phyloP scores from a whole-genome alignment of 2,888 invertebrate species.

The Lepetodrilus schrolli region DNA sequence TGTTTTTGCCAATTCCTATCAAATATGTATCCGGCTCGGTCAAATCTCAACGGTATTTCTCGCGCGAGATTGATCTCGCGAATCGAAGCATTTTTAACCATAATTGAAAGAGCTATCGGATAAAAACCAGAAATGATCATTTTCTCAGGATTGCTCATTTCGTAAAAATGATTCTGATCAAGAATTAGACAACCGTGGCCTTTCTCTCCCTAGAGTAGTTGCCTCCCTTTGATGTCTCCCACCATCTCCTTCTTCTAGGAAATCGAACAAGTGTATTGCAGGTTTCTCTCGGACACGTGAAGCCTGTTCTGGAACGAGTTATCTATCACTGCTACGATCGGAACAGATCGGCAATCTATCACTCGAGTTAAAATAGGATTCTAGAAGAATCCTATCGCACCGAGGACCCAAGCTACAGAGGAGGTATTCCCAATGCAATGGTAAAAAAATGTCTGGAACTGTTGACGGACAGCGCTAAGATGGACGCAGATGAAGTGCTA shows the following conservation, averaged over 20 bases:
- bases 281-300: not conserved
- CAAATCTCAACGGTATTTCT: slow-evolving; percentile 18
- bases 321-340: slow-evolving; percentile 2
- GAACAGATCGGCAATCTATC: slow-evolving; percentile 27
- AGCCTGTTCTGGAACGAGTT: slow-evolving; percentile 3
- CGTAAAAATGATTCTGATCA: slow-evolving; percentile 26
- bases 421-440: not conserved
- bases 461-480: not conserved
- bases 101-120: slow-evolving; percentile 25
- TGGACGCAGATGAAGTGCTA: not conserved
- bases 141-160: slow-evolving; percentile 25
- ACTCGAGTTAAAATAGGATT: slow-evolving; percentile 24
- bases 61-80: not conserved
- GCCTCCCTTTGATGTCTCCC: not conserved
- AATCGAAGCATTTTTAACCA: slow-evolving; percentile 18
- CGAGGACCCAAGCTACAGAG: not conserved
- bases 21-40: slow-evolving; percentile 24
- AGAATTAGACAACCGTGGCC: slow-evolving; percentile 22
- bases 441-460: not conserved
- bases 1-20: slow-evolving; percentile 20
- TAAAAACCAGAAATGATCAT: slow-evolving; percentile 19
- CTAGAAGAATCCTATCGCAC: not conserved
- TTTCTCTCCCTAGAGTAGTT: not conserved
- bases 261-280: not conserved
- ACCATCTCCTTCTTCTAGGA: not conserved